Evolutionary conservation across 2,113 vertebrate genomes (phyloP).

Genomic region (Phrynosoma blainvillii): DNA sequence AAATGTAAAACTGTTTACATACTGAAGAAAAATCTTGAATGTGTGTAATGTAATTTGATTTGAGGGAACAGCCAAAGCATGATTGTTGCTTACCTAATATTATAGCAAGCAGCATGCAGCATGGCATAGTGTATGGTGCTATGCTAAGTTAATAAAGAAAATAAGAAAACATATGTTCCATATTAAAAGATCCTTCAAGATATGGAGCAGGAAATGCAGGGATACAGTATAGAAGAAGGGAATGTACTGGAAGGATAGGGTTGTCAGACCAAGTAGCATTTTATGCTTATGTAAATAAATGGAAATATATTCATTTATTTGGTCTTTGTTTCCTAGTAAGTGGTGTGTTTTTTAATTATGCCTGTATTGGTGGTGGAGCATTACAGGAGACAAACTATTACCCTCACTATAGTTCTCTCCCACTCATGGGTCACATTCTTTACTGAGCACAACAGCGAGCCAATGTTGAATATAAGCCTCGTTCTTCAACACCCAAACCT

Average conservation of each 20-base stretch:
- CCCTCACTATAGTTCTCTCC: slow-evolving; percentile 61
- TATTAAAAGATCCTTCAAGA: background rate
- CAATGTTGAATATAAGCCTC: slow-evolving; percentile 58
- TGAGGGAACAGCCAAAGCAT: background rate
- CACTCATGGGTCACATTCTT: slow-evolving; percentile 67
- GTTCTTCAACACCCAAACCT: slow-evolving; percentile 62
- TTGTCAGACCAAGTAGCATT: background rate
- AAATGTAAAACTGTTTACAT: background rate
- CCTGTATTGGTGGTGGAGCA: background rate
- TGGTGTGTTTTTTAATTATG: slow-evolving; percentile 31
- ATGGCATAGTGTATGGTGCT: background rate
- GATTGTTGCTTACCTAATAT: slow-evolving; percentile 24
- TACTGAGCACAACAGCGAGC: slow-evolving; percentile 38
- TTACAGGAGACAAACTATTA: slow-evolving; percentile 27
- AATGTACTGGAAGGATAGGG: background rate
- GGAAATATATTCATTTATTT: slow-evolving; percentile 6
- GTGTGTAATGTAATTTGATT: background rate
- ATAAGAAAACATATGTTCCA: slow-evolving; percentile 8
- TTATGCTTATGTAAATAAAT: slow-evolving; percentile 42
- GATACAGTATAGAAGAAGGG: background rate
- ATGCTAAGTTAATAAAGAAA: slow-evolving; percentile 35
- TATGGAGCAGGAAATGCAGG: slow-evolving; percentile 5
- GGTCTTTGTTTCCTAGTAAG: slow-evolving; percentile 35
- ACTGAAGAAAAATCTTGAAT: background rate
- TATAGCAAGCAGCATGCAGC: slow-evolving; percentile 16